Evolutionary conservation across 2,888 invertebrate species (phyloP).

Genomic region (Temnothorax ravouxi): DNA sequence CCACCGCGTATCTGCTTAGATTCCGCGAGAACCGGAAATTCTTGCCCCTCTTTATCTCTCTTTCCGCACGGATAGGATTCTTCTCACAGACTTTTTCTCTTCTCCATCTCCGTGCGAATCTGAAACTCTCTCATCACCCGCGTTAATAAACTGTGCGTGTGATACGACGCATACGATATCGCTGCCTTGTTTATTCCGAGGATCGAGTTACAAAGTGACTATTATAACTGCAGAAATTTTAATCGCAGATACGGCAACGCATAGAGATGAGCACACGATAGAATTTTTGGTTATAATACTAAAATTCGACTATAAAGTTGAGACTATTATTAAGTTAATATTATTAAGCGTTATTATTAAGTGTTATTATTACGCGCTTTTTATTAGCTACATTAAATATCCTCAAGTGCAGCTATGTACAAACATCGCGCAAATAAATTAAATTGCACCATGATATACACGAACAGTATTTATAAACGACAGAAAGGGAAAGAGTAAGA

Average conservation of each 20-base stretch:
- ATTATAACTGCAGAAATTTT: not conserved
- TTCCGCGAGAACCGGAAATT: conserved; percentile 58
- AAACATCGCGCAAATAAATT: not conserved
- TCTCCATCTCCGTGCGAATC: not conserved
- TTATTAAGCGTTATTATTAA: not conserved
- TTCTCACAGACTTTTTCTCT: conserved; percentile 8
- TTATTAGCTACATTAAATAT: not conserved
- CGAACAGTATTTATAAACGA: not conserved
- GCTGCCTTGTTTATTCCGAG: conserved; percentile 4
- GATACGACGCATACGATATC: conserved; percentile 10
- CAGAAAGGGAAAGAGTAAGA: not conserved
- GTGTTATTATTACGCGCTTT: not conserved
- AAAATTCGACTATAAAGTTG: conserved; percentile 1
- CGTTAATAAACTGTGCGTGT: conserved; percentile 33
- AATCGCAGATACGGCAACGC: not conserved
- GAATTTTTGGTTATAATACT: conserved; percentile 2
- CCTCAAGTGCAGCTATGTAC: not conserved
- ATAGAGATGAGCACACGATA: conserved; percentile 26
- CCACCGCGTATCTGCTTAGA: conserved; percentile 34
- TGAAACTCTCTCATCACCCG: conserved; percentile 21
- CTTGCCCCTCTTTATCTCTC: conserved; percentile 19
- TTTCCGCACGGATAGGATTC: conserved; percentile 21
- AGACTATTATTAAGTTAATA: no score
- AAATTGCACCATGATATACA: not conserved
- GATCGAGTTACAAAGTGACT: conserved; percentile 18